Evolutionary conservation across 2,797 vertebrate genomes (phyloP), one percentile per base, ranked within the genome.

Genomic region (Dipus sagitta): DNA sequence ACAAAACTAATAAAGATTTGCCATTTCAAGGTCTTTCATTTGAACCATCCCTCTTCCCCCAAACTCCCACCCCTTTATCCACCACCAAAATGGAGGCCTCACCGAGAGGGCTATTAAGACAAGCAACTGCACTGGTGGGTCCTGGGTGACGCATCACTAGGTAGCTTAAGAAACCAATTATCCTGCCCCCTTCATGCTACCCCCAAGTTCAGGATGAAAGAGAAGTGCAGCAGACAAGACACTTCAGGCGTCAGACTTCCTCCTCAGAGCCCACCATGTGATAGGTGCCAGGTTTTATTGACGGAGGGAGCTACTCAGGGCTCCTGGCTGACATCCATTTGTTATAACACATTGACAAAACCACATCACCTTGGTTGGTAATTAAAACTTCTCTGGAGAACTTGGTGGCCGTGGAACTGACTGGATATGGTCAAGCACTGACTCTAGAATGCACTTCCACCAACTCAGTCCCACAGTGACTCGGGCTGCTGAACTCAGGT

Each of bases 1-100:
- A 97, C 97, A 97, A 96, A 98, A 98, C 92, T 86, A 93, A 97
- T 95, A 96, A 97, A 97, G 93, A 97, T 93, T 18, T 95, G 95
- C 97, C 96, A 96, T 96, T 94, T 93, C 95, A 95, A 79, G 92
- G 60, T 72, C 81, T 94, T 88, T 92, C 91, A 77, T 32, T 91
- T 94, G 92, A 28, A 95, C 85, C 82, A 77, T 11, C 32, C 58
- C 65, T 60, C 28, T 67, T 21, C 68, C 68, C 62, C 47, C 26
- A 13, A 92, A 47, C 72, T 78, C 58, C 60, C 67, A 62, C 26
- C 34, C 23, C 54, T 28, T n/a, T 47, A n/a, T 68, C 79, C 77
- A 87, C n/a, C 68, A 70, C 92, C 89, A 62, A 90, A 94, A 76
- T 52, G 34, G 76, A 83, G 67, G 38, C 60, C 84, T 65, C n/a